Percentiles rank a stretch among this genome's conserved stretches.
These are phyloP conservation scores for Meloidogyne exigua DNA, from an alignment of 1,140 invertebrate species.

Conservation along the genomic window DNA sequence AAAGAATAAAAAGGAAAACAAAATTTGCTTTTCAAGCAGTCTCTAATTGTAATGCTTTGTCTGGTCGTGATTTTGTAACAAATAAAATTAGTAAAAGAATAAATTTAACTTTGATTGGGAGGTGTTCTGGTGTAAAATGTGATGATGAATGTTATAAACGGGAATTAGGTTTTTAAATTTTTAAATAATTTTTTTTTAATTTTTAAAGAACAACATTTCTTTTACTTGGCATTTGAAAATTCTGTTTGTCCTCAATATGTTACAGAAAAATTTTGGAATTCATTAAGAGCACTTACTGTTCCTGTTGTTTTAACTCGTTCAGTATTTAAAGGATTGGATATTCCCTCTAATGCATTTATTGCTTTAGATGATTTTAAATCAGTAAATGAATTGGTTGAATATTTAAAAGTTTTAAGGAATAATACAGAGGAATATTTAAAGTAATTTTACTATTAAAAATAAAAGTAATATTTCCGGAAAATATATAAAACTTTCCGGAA, in stretches of 20 bases:
- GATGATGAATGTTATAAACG: conserved; percentile 11
- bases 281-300: background rate
- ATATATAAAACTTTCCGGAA: too few species aligned
- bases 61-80: background rate
- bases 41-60: conserved; percentile 7
- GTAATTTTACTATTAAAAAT: background rate
- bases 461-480: too few species aligned
- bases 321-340: conserved; percentile 1
- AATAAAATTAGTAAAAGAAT: background rate
- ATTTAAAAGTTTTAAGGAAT: background rate
- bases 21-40: conserved; percentile 12
- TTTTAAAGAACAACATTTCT: conserved; percentile 66
- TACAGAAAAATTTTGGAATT: conserved; percentile 46
- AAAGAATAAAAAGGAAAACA: conserved; percentile 5
- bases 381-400: conserved; percentile 15
- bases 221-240: conserved; percentile 76
- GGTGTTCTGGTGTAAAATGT: background rate
- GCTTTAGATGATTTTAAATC: conserved; percentile 28
- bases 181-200: too few species aligned
- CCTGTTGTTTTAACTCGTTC: conserved; percentile 18
- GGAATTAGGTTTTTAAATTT: background rate
- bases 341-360: conserved; percentile 35
- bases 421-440: background rate
- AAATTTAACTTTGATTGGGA: background rate
- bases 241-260: conserved; percentile 46